Evolutionary conservation across 2,888 invertebrate genomes (phyloP).

Genomic region (Atethmia centrago): DNA sequence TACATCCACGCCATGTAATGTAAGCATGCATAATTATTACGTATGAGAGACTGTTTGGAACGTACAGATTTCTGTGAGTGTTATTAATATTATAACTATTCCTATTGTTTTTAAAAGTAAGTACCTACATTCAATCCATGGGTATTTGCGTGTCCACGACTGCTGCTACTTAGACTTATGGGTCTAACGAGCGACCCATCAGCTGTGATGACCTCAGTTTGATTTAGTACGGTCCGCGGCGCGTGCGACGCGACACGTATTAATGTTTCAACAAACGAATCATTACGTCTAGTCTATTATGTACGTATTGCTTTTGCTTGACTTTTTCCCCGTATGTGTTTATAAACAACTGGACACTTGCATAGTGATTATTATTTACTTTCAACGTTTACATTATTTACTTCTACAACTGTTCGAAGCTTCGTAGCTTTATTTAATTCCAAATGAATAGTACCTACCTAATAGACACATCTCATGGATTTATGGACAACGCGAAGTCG

Average conservation of each 20-base stretch:
- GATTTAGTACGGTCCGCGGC: constrained; percentile 23
- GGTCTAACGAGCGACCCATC: neutral
- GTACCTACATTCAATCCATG: neutral
- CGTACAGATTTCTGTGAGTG: neutral
- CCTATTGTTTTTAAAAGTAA: neutral
- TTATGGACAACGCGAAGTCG: neutral
- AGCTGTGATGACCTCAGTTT: constrained; percentile 10
- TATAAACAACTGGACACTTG: neutral
- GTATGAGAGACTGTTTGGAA: neutral
- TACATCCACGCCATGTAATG: too few species aligned
- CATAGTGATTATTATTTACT: neutral
- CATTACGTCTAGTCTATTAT: neutral
- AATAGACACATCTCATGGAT: neutral
- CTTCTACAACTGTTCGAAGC: too few species aligned
- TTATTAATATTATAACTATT: neutral
- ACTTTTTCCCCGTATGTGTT: neutral
- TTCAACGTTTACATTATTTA: neutral
- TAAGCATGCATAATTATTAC: neutral
- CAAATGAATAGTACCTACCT: neutral
- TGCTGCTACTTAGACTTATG: neutral
- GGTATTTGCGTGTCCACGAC: neutral
- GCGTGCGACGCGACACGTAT: constrained; percentile 26
- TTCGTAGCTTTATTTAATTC: neutral
- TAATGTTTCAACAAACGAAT: neutral
- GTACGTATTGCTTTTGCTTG: constrained; percentile 5